Evolutionary conservation across 30 jellyfish, hydroid and myxozoan species (phyloP), one percentile per base, ranked within the genome.

Genomic region (Haliclystus octoradiatus): DNA sequence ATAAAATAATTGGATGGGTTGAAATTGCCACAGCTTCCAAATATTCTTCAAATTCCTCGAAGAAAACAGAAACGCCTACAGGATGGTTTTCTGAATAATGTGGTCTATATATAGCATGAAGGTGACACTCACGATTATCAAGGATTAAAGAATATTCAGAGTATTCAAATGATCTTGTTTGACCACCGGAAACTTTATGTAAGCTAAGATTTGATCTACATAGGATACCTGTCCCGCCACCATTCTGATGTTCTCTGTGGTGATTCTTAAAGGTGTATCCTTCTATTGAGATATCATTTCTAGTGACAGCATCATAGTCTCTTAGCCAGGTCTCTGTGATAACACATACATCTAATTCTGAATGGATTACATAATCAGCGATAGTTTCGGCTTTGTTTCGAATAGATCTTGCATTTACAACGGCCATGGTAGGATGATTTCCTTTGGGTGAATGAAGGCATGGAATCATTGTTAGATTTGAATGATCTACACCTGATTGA

Each of bases 301-400:
- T 68, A 68, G 46, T 70, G 46, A 68, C 70, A 33, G 4, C 2
- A 33, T 68, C 78, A 33, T 68, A 40, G 70, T 68, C 31, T 23
- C 2, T 68, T 30, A 68, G 70, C 71, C 70, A 68, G 75, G 78
- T 68, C 78, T 68, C 78, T 68, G 70, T 32, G 19, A 68, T n/a
- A 40, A 68, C 34, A 68, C 70, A 68, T 1, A 68, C 46, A 40
- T 68, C 52, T 2, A 68, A 33, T 22, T 68, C 46, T 33, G 78
- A 68, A 68, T 33, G 12, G 14, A 68, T 40, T 70, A 68, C 78
- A 35, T 7, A 68, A 68, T 40, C 78, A 70, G 46, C 70, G 23
- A 68, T 33, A 33, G 78, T 33, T 23, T 33, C 26, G 46, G 46
- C 78, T 40, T 68, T 68, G 78, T 68, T 68, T 33, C 78, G 72